Evolutionary conservation across 2,888 invertebrate species (phyloP), one percentile per base, ranked within the genome.

Genomic region (Dynastes hyllus): DNA sequence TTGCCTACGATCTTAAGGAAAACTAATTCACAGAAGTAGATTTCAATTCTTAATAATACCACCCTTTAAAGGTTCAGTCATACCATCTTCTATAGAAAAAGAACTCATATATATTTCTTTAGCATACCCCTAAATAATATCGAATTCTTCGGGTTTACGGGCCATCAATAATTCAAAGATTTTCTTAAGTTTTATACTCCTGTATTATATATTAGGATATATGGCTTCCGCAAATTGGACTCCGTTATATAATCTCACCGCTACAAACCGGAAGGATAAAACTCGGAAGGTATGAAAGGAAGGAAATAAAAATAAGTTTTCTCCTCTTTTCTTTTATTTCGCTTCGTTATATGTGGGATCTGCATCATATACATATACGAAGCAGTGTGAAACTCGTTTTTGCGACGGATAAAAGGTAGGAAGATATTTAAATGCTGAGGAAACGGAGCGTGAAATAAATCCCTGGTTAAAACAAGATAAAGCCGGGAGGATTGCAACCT

Each of bases 231-330:
- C 61, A 73, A 73, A 73, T 73, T 61, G 73, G 40, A 45, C 51
- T 45, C 37, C 73, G 58, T 58, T 58, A 58, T 55, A 58, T 16
- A 58, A 27, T 73, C 40, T 73, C 61, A 29, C 61, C 55, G 58
- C 61, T 32, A 45, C 45, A 73, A 73, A 73, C 73, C 73, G 73
- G 73, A 73, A 73, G 73, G 73, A 73, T 73, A 73, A 40, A 58
- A 40, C 73, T 73, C 73, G 29, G 40, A 37, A 29, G 9, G 70
- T n/a, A 58, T 40, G 73, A 73, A 69, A 51, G 53, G 51, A 27
- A 51, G 27, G 69, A 27, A 69, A 51, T 51, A 69, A 51, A 51
- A 69, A 69, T 69, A 69, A 69, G 69, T 69, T 69, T 27, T 51
- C 69, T 22, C 66, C 16, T 50, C 11, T 27, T 29, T 63, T 13